Percentiles rank a stretch among this genome's conserved stretches.
Conservation (phyloP, 1,140 invertebrate species). For the Hydropsyche tenuis region DNA sequence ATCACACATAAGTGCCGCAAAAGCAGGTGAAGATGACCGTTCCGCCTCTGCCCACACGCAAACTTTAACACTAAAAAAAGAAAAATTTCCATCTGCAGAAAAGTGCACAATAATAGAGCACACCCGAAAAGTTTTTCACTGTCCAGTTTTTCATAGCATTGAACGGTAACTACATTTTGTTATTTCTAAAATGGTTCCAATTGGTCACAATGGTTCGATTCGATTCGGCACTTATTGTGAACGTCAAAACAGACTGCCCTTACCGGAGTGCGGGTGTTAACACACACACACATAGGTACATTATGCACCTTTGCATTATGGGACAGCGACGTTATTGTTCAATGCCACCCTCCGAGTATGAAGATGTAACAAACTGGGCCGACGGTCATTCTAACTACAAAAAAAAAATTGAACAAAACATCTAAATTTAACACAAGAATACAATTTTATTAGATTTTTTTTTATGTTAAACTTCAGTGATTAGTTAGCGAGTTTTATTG, state of each 20-base stretch:
- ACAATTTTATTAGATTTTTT: too few relatives aligned
- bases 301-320: too few relatives aligned
- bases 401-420: too few relatives aligned
- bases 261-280: constrained; percentile 39
- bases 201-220: constrained; percentile 45
- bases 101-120: neutral
- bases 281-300: constrained; percentile 1
- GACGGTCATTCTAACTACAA: too few relatives aligned
- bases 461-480: too few relatives aligned
- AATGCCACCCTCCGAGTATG: too few relatives aligned
- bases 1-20: neutral
- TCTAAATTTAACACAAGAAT: too few relatives aligned
- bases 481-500: too few relatives aligned
- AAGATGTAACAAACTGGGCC: too few relatives aligned
- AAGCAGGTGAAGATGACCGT: constrained; percentile 32
- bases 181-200: constrained; percentile 42
- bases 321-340: too few relatives aligned
- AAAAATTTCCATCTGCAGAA: constrained; percentile 4
- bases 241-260: constrained; percentile 50
- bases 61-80: neutral
- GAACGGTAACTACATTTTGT: neutral
- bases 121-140: neutral
- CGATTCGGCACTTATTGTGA: constrained; percentile 50
- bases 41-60: constrained; percentile 26
- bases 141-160: too few relatives aligned